Evolutionary conservation across 2,888 invertebrate species (phyloP).

Genomic region (Amiota mariae): DNA sequence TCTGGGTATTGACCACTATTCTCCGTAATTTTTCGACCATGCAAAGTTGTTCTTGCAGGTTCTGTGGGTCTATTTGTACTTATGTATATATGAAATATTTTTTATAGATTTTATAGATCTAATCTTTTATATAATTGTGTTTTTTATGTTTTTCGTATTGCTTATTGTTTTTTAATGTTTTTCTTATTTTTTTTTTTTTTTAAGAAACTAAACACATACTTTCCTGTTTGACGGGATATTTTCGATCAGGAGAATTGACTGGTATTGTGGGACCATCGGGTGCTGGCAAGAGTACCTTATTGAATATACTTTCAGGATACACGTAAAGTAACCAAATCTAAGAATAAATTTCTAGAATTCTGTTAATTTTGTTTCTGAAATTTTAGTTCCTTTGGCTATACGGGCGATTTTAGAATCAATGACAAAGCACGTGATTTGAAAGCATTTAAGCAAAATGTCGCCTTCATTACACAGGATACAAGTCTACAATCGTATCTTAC

Average conservation of each 20-base stretch:
- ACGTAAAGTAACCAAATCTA: slow-evolving; percentile 76
- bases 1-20: too few relatives aligned
- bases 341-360: neutral
- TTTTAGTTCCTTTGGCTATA: slow-evolving; percentile 72
- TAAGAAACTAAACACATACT: slow-evolving; percentile 79
- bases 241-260: slow-evolving; percentile 83
- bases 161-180: too few relatives aligned
- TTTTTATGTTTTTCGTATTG: too few relatives aligned
- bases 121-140: too few relatives aligned
- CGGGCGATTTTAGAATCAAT: slow-evolving; percentile 84
- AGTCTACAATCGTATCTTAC: slow-evolving; percentile 87
- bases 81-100: too few relatives aligned
- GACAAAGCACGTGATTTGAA: slow-evolving; percentile 80
- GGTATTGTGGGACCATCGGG: slow-evolving; percentile 94
- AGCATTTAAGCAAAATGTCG: slow-evolving; percentile 82
- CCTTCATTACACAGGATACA: slow-evolving; percentile 93
- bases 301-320: slow-evolving; percentile 92
- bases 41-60: too few relatives aligned
- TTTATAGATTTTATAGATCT: too few relatives aligned
- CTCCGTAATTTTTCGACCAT: too few relatives aligned
- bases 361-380: neutral
- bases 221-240: slow-evolving; percentile 79
- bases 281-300: slow-evolving; percentile 89
- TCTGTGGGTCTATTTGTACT: too few relatives aligned
- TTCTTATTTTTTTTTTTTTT: slow-evolving; percentile 51